A percentile compares a stretch with the other conserved stretches of the same genome.
These are phyloP conservation scores for Peribatodes rhomboidaria DNA, from an alignment of 2,888 invertebrate genomes.

Conservation along the genomic window DNA sequence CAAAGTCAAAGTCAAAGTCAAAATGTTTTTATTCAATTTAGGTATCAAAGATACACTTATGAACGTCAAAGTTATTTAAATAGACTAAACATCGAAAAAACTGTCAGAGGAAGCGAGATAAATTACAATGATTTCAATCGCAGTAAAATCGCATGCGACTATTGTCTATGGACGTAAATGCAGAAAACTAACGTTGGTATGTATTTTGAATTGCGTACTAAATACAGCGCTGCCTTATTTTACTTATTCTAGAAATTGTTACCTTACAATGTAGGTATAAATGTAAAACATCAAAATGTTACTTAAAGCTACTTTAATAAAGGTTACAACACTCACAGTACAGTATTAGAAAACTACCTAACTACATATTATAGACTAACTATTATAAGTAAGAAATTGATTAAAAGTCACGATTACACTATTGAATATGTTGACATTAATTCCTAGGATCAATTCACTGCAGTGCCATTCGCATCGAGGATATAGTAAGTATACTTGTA, in stretches of 20 bases:
- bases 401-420: constrained; percentile 29
- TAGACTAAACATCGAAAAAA: not conserved
- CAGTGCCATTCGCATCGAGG: constrained; percentile 51
- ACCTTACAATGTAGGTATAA: constrained; percentile 60
- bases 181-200: not conserved
- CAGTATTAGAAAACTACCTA: constrained; percentile 20
- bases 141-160: not conserved
- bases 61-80: no score
- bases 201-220: not conserved
- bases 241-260: constrained; percentile 45
- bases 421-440: constrained; percentile 28
- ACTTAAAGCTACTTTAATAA: constrained; percentile 30
- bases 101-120: not conserved
- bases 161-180: not conserved
- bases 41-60: no score
- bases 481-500: constrained; percentile 12
- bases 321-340: constrained; percentile 20
- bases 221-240: not conserved
- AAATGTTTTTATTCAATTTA: no score
- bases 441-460: constrained; percentile 57
- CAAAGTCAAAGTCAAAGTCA: no score
- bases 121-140: not conserved
- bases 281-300: constrained; percentile 55
- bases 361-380: not conserved
- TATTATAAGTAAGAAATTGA: not conserved